Conservation (phyloP, 2,113 vertebrate genomes). For the Anoplopoma fimbria region DNA sequence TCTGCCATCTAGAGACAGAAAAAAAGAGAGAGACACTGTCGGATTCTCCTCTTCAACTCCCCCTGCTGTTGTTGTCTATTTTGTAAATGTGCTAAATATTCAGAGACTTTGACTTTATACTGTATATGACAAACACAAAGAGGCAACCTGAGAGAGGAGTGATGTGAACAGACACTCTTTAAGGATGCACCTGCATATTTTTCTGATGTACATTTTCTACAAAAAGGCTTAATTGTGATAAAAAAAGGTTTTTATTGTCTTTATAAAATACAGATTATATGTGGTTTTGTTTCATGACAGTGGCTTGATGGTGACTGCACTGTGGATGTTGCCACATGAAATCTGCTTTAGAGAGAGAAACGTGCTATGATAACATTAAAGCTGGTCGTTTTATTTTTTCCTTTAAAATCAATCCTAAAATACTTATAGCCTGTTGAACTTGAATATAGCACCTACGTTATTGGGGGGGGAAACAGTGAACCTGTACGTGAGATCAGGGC, state of each 20-base stretch:
- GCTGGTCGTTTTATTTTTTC: slow-evolving; percentile 60
- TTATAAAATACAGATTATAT: slow-evolving; percentile 82
- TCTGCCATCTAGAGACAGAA: slow-evolving; percentile 88
- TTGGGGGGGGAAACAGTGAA: slow-evolving; percentile 36
- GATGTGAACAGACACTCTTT: slow-evolving; percentile 79
- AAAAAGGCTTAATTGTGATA: slow-evolving; percentile 85
- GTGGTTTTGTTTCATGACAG: slow-evolving; percentile 78
- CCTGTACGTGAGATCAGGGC: slow-evolving; percentile 30
- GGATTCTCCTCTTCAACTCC: slow-evolving; percentile 82
- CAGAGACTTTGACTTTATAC: slow-evolving; percentile 94
- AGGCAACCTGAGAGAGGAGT: slow-evolving; percentile 65
- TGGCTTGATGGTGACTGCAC: slow-evolving; percentile 74
- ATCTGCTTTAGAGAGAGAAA: slow-evolving; percentile 74
- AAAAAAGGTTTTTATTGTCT: slow-evolving; percentile 85
- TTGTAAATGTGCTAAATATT: slow-evolving; percentile 94
- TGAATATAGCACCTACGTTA: slow-evolving; percentile 78
- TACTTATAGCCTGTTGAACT: slow-evolving; percentile 85
- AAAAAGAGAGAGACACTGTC: slow-evolving; percentile 66
- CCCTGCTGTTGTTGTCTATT: slow-evolving; percentile 88
- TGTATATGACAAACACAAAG: slow-evolving; percentile 74
- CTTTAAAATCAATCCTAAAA: slow-evolving; percentile 77
- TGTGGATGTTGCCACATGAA: slow-evolving; percentile 70
- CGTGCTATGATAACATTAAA: slow-evolving; percentile 61
- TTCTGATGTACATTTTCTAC: slow-evolving; percentile 89
- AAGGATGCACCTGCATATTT: slow-evolving; percentile 84